These are phyloP conservation scores for Lasioglossum villosulum DNA, from an alignment of 2,888 invertebrate genomes.

Conservation along the genomic window DNA sequence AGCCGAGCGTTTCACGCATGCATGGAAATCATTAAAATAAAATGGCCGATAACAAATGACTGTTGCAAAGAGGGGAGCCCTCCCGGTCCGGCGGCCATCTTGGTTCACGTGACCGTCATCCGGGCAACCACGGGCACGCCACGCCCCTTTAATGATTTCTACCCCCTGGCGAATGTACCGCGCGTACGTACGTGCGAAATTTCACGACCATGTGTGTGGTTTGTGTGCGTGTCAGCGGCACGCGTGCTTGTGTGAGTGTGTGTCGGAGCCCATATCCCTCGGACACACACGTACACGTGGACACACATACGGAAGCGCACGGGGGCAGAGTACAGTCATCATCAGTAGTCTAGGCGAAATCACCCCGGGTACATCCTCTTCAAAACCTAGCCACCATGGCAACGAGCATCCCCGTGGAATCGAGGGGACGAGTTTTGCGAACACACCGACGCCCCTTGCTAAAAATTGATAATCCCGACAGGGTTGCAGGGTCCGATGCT, in stretches of 20 bases:
- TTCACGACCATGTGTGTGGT: constrained; percentile 72
- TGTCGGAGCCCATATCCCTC: constrained; percentile 51
- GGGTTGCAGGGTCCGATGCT: neutral
- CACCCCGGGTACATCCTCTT: constrained; percentile 74
- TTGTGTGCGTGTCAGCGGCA: constrained; percentile 39
- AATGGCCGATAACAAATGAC: constrained; percentile 85
- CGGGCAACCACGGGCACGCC: constrained; percentile 84
- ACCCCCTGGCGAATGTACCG: constrained; percentile 81
- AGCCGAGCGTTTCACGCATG: constrained; percentile 84
- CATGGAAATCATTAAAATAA: constrained; percentile 85
- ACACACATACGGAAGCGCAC: constrained; percentile 18
- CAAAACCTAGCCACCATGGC: constrained; percentile 49
- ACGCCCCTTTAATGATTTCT: constrained; percentile 85
- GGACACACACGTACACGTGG: neutral
- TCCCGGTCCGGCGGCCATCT: constrained; percentile 81
- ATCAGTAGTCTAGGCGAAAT: constrained; percentile 80
- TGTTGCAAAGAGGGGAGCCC: constrained; percentile 82
- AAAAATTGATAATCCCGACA: neutral
- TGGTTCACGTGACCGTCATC: constrained; percentile 85
- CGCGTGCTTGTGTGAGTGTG: constrained; percentile 57
- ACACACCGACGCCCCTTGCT: neutral
- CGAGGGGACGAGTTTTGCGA: constrained; percentile 2
- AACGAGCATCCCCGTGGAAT: constrained; percentile 17
- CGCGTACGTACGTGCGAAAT: constrained; percentile 77
- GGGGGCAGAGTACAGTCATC: constrained; percentile 81